Evolutionary conservation across 2,113 vertebrate genomes (phyloP).

Genomic region (Perognathus longimembris): DNA sequence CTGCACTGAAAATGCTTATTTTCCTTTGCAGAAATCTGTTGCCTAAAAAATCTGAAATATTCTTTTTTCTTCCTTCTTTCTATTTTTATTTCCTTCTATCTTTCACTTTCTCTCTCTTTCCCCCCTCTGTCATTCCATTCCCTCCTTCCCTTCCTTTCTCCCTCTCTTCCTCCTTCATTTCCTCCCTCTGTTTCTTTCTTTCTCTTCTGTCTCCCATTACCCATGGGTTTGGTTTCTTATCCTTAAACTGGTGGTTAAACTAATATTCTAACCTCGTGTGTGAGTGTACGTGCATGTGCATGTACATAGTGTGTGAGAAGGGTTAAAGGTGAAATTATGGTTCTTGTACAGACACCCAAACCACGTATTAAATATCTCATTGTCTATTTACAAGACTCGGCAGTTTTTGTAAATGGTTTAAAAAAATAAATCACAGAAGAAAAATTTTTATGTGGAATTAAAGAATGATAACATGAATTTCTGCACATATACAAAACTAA

Average conservation of each 20-base stretch:
- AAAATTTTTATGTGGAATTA: neutral
- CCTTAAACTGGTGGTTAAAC: neutral
- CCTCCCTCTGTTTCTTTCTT: too few species aligned
- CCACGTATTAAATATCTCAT: neutral
- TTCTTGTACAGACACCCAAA: neutral
- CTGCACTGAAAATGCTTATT: neutral
- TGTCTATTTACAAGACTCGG: neutral
- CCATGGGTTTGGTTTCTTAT: neutral
- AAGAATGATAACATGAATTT: constrained; percentile 17
- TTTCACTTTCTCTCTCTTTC: too few species aligned
- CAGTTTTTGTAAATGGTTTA: neutral
- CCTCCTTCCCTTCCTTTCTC: too few species aligned
- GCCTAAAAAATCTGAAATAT: neutral
- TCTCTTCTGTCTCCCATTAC: neutral
- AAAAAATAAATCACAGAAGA: neutral
- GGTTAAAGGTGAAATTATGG: neutral
- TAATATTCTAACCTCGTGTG: neutral
- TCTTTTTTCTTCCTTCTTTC: neutral
- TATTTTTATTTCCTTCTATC: too few species aligned
- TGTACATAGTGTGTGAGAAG: too few species aligned
- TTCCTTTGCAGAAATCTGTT: neutral
- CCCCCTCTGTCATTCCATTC: too few species aligned
- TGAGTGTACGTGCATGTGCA: too few species aligned
- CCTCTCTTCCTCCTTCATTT: too few species aligned
- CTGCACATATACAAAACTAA: neutral